A percentile compares a stretch with the other conserved stretches of the same genome.
These are phyloP conservation scores for Rhopalosiphum padi DNA, from an alignment of 1,140 invertebrate species.

Conservation along the genomic window DNA sequence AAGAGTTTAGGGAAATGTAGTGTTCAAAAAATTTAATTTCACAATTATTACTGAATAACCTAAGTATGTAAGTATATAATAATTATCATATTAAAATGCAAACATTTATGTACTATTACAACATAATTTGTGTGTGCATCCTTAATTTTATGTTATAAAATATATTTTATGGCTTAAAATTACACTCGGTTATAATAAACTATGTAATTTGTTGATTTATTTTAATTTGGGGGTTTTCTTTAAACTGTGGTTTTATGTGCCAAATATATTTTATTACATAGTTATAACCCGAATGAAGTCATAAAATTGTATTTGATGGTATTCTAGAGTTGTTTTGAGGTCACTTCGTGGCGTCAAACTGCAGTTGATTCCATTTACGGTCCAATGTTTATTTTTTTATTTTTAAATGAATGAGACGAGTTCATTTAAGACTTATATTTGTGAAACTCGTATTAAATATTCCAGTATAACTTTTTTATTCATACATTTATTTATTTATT, in stretches of 20 bases:
- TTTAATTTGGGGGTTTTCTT: conserved; percentile 17
- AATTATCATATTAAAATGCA: background rate
- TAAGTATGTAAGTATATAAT: background rate
- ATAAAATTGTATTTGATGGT: conserved; percentile 28
- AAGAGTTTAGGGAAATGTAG: background rate
- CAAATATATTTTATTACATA: conserved; percentile 28
- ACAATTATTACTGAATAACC: background rate
- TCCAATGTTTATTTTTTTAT: background rate
- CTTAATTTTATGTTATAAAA: background rate
- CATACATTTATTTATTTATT: too few species aligned
- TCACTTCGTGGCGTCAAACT: background rate
- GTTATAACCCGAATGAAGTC: conserved; percentile 15
- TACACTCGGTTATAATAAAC: background rate
- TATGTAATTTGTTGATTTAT: conserved; percentile 19
- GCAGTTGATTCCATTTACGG: conserved; percentile 13
- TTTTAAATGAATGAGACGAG: background rate
- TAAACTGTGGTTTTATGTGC: background rate
- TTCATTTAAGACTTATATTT: background rate
- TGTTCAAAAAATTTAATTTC: background rate
- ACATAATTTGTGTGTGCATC: background rate
- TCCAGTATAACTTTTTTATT: background rate
- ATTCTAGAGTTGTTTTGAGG: conserved; percentile 35
- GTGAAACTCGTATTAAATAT: background rate
- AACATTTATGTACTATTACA: background rate
- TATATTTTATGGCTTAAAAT: conserved; percentile 26